These are phyloP conservation scores for Coregonus ussuriensis DNA, from an alignment of 2,797 vertebrate species.

Conservation along the genomic window DNA sequence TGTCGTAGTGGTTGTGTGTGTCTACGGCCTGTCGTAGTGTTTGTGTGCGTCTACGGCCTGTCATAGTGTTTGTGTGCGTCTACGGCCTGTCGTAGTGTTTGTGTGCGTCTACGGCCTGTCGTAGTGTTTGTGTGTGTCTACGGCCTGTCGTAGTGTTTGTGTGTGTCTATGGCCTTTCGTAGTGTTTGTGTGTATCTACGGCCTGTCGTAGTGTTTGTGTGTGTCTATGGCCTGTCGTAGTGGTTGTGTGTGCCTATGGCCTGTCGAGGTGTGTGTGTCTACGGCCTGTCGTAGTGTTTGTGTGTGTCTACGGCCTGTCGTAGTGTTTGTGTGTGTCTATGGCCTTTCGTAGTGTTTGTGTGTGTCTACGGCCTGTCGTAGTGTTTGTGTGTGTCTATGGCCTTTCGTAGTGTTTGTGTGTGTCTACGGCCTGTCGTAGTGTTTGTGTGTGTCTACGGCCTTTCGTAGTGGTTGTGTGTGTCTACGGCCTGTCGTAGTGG, in stretches of 20 bases:
- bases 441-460: slow-evolving; percentile 71
- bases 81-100: slow-evolving; percentile 36
- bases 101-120: slow-evolving; percentile 5
- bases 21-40: slow-evolving; percentile 4
- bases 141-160: slow-evolving; percentile 33
- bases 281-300: neutral
- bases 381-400: slow-evolving; percentile 20
- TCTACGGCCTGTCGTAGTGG: too few species aligned
- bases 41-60: slow-evolving; percentile 42
- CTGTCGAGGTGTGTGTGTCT: slow-evolving; percentile 25
- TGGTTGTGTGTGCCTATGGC: slow-evolving; percentile 29
- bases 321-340: slow-evolving; percentile 41
- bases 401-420: slow-evolving; percentile 14
- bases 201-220: too few species aligned
- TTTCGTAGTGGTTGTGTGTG: neutral
- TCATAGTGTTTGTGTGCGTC: slow-evolving; percentile 27
- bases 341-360: slow-evolving; percentile 17
- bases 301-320: slow-evolving; percentile 11
- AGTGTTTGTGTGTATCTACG: neutral
- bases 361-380: slow-evolving; percentile 36
- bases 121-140: slow-evolving; percentile 18
- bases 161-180: slow-evolving; percentile 66
- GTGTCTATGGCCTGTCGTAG: neutral
- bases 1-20: neutral
- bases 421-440: neutral